A percentile compares a stretch with the other conserved stretches of the same genome.
These are phyloP conservation scores for Butastur rufipennis DNA, from an alignment of 2,113 vertebrate species.

Conservation along the genomic window DNA sequence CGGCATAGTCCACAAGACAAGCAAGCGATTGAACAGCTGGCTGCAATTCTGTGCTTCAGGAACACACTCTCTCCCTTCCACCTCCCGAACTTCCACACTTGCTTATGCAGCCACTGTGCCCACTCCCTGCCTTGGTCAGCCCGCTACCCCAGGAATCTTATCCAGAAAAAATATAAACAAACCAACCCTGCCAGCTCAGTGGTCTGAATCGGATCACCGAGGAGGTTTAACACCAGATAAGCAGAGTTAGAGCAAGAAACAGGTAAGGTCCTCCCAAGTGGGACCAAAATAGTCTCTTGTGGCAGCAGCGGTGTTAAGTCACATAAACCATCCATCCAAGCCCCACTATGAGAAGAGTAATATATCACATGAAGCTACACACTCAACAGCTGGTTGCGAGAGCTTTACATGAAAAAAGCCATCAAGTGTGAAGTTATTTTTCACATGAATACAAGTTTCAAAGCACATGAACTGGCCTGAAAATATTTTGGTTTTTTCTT, in stretches of 20 bases:
- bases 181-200: neutral
- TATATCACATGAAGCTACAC: neutral
- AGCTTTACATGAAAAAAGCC: neutral
- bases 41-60: neutral
- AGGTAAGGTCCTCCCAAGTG: neutral
- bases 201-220: neutral
- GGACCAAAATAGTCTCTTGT: neutral
- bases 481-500: neutral
- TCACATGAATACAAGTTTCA: neutral
- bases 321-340: neutral
- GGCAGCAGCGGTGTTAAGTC: neutral
- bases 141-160: neutral
- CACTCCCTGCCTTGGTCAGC: neutral
- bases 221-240: neutral
- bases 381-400: neutral
- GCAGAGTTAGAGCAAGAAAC: neutral
- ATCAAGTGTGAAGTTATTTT: neutral
- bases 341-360: rapidly evolving
- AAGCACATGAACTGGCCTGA: neutral
- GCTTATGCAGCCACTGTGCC: neutral
- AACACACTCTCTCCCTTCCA: neutral
- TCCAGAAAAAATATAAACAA: neutral
- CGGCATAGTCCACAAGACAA: rapidly evolving
- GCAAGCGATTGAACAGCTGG: neutral
- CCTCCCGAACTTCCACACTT: neutral